These are phyloP conservation scores for Campoplex nolae DNA, from an alignment of 2,888 invertebrate genomes.

Conservation along the genomic window DNA sequence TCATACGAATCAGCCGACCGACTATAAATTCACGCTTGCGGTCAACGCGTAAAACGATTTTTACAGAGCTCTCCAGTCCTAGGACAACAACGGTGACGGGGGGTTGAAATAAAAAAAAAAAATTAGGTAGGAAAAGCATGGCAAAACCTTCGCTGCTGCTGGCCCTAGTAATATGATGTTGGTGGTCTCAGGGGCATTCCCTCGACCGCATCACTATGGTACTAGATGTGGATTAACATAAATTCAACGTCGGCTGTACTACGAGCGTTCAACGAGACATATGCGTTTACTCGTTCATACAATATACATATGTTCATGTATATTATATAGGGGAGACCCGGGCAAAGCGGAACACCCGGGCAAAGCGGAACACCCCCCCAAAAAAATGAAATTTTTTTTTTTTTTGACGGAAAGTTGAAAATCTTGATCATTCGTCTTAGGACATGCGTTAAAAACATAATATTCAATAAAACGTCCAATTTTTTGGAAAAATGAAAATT, in stretches of 20 bases:
- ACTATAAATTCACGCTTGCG: neutral
- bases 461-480: too few species aligned
- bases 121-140: neutral
- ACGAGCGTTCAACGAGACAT: constrained; percentile 46
- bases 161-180: constrained; percentile 9
- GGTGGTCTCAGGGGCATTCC: constrained; percentile 42
- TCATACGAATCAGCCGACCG: neutral
- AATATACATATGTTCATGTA: constrained; percentile 3
- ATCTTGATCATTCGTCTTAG: too few species aligned
- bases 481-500: too few species aligned
- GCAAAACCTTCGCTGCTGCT: neutral
- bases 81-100: neutral
- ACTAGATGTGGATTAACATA: constrained; percentile 71
- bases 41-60: neutral
- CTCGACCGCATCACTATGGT: constrained; percentile 64
- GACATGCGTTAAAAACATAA: too few species aligned
- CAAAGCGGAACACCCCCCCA: too few species aligned
- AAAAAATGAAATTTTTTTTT: too few species aligned
- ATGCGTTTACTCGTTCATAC: constrained; percentile 32
- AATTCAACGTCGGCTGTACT: constrained; percentile 68
- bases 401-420: too few species aligned
- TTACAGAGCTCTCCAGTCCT: neutral
- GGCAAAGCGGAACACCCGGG: too few species aligned
- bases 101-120: neutral
- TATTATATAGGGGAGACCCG: too few species aligned